phyloP scores from a whole-genome alignment of 2,888 invertebrate genomes.

The Callyntrura sp. region DNA sequence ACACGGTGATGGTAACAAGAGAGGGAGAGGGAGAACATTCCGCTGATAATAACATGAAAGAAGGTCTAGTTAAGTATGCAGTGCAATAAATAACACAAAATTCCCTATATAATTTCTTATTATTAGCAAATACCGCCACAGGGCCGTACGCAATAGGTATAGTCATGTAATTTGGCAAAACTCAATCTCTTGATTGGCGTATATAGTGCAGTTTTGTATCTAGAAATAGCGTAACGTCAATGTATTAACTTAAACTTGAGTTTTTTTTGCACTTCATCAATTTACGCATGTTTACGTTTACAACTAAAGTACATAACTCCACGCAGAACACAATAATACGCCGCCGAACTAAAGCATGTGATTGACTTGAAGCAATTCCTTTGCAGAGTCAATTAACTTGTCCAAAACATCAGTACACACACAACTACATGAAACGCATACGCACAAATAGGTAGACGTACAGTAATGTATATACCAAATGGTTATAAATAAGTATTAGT shows the following conservation, averaged over 20 bases:
- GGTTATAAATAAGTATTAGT: neutral
- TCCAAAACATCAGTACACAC: slow-evolving; percentile 16
- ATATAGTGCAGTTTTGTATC: neutral
- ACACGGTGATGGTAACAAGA: neutral
- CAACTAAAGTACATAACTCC: neutral
- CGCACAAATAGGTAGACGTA: neutral
- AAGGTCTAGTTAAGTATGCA: neutral
- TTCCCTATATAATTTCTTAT: neutral
- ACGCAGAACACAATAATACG: neutral
- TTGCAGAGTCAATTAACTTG: slow-evolving; percentile 54
- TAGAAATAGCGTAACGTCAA: neutral
- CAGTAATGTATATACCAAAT: too few relatives aligned
- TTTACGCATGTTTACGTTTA: slow-evolving; percentile 38
- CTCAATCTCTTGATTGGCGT: neutral
- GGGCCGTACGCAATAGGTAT: neutral
- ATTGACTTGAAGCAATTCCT: slow-evolving; percentile 52
- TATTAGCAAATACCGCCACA: neutral
- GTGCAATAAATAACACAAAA: neutral
- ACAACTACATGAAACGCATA: neutral
- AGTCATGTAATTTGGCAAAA: slow-evolving; percentile 4
- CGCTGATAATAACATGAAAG: neutral
- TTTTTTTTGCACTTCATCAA: slow-evolving; percentile 52
- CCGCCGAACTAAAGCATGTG: neutral
- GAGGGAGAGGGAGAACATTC: too few relatives aligned
- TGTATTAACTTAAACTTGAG: neutral